Conservation (phyloP, 2,797 vertebrate genomes). For the Toxotes lorentzi region DNA sequence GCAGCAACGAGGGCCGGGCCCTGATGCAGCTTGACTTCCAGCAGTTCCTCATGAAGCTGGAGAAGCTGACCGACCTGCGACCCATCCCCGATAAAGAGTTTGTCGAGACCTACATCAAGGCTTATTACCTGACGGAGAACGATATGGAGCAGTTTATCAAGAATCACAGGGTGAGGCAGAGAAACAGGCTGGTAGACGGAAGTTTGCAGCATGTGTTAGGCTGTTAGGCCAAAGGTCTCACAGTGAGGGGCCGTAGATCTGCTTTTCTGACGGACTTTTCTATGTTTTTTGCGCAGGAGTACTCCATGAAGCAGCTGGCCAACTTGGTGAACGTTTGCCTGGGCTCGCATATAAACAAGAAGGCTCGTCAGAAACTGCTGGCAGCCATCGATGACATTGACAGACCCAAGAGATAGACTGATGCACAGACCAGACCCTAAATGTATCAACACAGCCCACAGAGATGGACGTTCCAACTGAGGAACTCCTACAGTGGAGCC, state of each 20-base stretch:
- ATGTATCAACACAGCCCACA: not conserved
- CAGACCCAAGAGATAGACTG: slow-evolving; percentile 95
- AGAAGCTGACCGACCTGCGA: slow-evolving; percentile 98
- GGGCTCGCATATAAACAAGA: slow-evolving; percentile 99
- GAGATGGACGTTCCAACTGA: slow-evolving; percentile 30
- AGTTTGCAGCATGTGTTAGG: not conserved
- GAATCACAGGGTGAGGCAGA: slow-evolving; percentile 90
- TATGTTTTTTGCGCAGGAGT: slow-evolving; percentile 86
- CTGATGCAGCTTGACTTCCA: slow-evolving; percentile 99
- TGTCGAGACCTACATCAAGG: slow-evolving; percentile 99
- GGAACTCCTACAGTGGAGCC: slow-evolving; percentile 21
- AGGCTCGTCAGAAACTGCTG: slow-evolving; percentile 96
- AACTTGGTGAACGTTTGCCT: slow-evolving; percentile 98
- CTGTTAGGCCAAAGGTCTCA: not conserved
- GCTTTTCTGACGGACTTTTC: not conserved
- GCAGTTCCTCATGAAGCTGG: slow-evolving; percentile 98
- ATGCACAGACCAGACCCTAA: not conserved
- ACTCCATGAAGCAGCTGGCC: slow-evolving; percentile 97
- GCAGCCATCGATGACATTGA: slow-evolving; percentile 97
- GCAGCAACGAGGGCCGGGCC: slow-evolving; percentile 98
- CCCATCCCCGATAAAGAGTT: slow-evolving; percentile 99
- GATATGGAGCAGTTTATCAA: slow-evolving; percentile 99
- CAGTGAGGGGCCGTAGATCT: not conserved
- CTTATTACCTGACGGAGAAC: slow-evolving; percentile 98
- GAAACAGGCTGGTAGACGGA: not conserved